Evolutionary conservation across 2,113 vertebrate species (phyloP).

Genomic region (Tringa solitaria): DNA sequence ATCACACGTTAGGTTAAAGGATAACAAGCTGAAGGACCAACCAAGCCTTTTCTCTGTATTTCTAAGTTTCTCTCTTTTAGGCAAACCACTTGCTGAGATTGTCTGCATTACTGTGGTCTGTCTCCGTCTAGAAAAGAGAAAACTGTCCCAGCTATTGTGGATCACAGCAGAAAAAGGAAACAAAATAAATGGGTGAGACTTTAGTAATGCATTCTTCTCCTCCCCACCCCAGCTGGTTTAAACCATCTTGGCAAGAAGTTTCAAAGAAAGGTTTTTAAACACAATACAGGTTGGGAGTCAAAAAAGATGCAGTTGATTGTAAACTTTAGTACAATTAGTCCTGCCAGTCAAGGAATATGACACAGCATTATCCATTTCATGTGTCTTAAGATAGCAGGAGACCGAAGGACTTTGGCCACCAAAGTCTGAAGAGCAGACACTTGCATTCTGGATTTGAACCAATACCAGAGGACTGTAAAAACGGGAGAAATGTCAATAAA

Average conservation of each 20-base stretch:
- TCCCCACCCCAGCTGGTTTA: slow-evolving; percentile 30
- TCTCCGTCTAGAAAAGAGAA: slow-evolving; percentile 61
- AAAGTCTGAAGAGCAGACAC: slow-evolving; percentile 40
- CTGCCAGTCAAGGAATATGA: background rate
- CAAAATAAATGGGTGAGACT: slow-evolving; percentile 41
- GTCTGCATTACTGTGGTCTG: slow-evolving; percentile 66
- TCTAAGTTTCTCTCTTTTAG: slow-evolving; percentile 30
- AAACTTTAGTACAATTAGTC: slow-evolving; percentile 42
- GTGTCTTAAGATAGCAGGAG: slow-evolving; percentile 50
- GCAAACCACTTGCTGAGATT: slow-evolving; percentile 57
- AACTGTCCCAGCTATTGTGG: slow-evolving; percentile 40
- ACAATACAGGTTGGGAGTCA: background rate
- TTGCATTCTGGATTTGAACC: slow-evolving; percentile 49
- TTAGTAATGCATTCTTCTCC: slow-evolving; percentile 28
- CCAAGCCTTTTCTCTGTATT: background rate
- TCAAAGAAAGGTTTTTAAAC: slow-evolving; percentile 21
- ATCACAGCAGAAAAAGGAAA: slow-evolving; percentile 52
- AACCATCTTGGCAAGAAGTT: slow-evolving; percentile 12
- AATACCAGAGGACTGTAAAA: slow-evolving; percentile 44
- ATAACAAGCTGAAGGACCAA: slow-evolving; percentile 5
- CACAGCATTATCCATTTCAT: background rate
- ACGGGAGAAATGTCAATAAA: background rate
- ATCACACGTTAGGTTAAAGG: background rate
- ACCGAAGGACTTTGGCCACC: slow-evolving; percentile 60
- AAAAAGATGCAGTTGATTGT: slow-evolving; percentile 63